Evolutionary conservation across 2,888 invertebrate genomes (phyloP).

Genomic region (Opisthograptis luteolata): DNA sequence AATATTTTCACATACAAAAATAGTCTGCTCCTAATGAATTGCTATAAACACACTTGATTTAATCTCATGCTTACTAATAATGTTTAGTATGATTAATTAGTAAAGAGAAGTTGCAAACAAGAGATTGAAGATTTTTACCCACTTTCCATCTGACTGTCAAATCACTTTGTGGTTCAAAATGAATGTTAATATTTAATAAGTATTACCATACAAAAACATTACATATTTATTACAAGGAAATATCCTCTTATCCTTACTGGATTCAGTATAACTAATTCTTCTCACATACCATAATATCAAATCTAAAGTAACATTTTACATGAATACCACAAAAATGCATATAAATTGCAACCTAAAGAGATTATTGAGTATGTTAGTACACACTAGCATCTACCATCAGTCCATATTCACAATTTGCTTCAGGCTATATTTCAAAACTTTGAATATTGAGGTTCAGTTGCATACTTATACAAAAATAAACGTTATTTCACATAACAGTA

Average conservation of each 20-base stretch:
- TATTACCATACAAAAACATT: neutral
- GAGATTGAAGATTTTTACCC: conserved; percentile 34
- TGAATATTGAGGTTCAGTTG: conserved; percentile 70
- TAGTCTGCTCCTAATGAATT: conserved; percentile 74
- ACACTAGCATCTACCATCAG: conserved; percentile 43
- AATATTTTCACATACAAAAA: conserved; percentile 78
- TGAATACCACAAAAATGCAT: conserved; percentile 31
- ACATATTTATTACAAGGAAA: neutral
- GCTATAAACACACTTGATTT: conserved; percentile 69
- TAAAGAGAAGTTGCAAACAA: conserved; percentile 34
- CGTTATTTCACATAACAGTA: conserved; percentile 70
- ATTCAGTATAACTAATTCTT: conserved; percentile 6
- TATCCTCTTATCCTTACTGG: neutral
- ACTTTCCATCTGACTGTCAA: conserved; percentile 43
- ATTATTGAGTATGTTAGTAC: conserved; percentile 39
- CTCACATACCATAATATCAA: conserved; percentile 16
- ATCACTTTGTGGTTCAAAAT: conserved; percentile 6
- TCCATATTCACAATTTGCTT: conserved; percentile 72
- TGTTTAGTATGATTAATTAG: conserved; percentile 48
- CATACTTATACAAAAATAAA: conserved; percentile 74
- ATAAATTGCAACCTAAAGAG: conserved; percentile 36
- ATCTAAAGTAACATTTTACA: conserved; percentile 20
- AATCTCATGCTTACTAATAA: conserved; percentile 52
- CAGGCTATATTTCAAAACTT: conserved; percentile 66
- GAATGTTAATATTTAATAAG: neutral